Conservation (phyloP, 2,888 invertebrate species). For the Tipula lateralis region DNA sequence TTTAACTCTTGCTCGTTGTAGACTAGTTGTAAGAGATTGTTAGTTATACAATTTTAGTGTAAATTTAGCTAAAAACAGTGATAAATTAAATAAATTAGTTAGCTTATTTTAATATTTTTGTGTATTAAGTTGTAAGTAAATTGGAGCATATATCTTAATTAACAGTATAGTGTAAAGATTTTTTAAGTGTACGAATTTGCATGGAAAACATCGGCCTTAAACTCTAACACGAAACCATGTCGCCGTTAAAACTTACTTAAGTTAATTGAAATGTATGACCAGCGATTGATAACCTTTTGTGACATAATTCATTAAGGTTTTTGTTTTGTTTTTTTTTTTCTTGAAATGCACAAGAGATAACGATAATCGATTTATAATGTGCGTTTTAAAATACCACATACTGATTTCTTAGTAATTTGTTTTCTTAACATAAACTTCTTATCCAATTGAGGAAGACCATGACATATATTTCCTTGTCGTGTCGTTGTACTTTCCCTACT, state of each 20-base stretch:
- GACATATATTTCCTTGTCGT: background rate
- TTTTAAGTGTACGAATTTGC: background rate
- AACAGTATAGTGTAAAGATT: background rate
- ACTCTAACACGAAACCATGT: too few relatives aligned
- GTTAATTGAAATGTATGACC: background rate
- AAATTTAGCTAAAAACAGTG: background rate
- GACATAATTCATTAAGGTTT: background rate
- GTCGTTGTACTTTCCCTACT: background rate
- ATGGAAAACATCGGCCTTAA: background rate
- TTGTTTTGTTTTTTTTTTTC: background rate
- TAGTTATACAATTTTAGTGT: background rate
- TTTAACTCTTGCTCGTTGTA: background rate
- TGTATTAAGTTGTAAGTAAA: background rate
- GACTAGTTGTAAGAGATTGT: background rate
- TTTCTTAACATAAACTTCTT: background rate
- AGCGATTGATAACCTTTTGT: background rate
- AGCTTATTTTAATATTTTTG: background rate
- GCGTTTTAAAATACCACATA: background rate
- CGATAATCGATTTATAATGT: background rate
- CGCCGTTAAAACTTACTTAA: background rate
- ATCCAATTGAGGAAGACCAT: background rate
- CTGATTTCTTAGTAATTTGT: background rate
- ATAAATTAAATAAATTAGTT: background rate
- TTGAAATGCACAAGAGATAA: background rate
- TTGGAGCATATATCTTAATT: background rate